Evolutionary conservation across 2,113 vertebrate genomes (phyloP).

Genomic region (Phrynocephalus versicolor): DNA sequence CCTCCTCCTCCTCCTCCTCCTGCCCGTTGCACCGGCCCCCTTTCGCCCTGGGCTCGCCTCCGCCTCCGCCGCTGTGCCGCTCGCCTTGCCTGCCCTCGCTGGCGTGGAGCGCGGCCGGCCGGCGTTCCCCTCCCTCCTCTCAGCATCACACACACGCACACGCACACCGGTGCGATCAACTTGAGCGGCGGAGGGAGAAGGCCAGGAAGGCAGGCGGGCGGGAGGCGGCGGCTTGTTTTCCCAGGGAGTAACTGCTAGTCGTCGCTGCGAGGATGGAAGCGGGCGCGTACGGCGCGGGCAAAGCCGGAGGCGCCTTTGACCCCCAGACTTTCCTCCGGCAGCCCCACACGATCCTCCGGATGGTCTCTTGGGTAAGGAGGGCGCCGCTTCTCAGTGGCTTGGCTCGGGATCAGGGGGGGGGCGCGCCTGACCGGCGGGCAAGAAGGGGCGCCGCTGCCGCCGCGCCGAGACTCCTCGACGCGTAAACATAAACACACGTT

Average conservation of each 20-base stretch:
- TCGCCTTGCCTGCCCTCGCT: neutral
- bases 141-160: too few relatives aligned
- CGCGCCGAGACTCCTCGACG: too few relatives aligned
- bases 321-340: conserved; percentile 89
- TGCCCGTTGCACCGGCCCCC: too few relatives aligned
- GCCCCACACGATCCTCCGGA: conserved; percentile 89
- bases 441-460: too few relatives aligned
- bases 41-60: too few relatives aligned
- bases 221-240: neutral
- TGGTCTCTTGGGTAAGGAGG: conserved; percentile 90
- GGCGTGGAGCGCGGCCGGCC: neutral
- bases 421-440: too few relatives aligned
- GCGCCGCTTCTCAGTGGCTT: too few relatives aligned
- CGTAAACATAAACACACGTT: too few relatives aligned
- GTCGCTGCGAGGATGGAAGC: conserved; percentile 84
- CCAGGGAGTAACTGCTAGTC: too few relatives aligned
- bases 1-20: too few relatives aligned
- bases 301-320: conserved; percentile 94
- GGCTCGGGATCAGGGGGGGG: too few relatives aligned
- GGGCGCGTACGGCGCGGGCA: conserved; percentile 90
- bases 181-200: neutral
- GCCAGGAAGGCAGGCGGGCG: neutral
- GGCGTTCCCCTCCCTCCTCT: neutral
- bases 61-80: too few relatives aligned
- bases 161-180: neutral